Conservation (phyloP, 1,140 invertebrate species). For the Meloidogyne exigua region DNA sequence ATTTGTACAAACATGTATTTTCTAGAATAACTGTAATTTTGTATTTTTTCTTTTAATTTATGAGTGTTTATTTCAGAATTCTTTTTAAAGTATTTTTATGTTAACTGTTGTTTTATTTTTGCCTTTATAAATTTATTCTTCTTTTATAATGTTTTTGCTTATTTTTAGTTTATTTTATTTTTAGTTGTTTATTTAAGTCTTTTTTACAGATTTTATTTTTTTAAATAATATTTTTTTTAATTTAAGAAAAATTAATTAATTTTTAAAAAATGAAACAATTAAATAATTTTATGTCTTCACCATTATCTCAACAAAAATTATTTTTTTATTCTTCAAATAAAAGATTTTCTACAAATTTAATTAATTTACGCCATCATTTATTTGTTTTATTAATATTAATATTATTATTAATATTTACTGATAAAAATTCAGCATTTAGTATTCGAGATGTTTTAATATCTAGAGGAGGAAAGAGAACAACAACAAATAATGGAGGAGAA, state of each 20-base stretch:
- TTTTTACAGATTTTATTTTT: not conserved
- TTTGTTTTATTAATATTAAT: constrained; percentile 2
- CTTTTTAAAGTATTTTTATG: too few species aligned
- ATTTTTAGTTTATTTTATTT: not conserved
- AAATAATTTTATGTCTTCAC: not conserved
- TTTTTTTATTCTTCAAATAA: too few species aligned
- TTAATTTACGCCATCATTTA: not conserved
- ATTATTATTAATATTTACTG: constrained; percentile 5
- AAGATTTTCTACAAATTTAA: not conserved
- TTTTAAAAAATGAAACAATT: not conserved
- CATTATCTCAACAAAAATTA: not conserved
- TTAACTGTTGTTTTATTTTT: not conserved
- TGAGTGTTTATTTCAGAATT: too few species aligned
- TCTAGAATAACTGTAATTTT: too few species aligned
- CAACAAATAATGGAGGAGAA: not conserved
- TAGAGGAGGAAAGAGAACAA: constrained; percentile 16
- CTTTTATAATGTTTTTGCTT: not conserved
- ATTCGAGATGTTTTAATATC: not conserved
- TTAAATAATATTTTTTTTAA: not conserved
- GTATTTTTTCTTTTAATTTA: too few species aligned
- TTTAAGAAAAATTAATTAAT: not conserved
- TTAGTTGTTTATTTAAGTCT: not conserved
- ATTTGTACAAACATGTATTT: too few species aligned
- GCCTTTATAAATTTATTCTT: not conserved
- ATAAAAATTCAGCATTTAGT: constrained; percentile 14